These are phyloP conservation scores for Drosophila teissieri DNA, from an alignment of 1,140 invertebrate genomes.

Conservation along the genomic window DNA sequence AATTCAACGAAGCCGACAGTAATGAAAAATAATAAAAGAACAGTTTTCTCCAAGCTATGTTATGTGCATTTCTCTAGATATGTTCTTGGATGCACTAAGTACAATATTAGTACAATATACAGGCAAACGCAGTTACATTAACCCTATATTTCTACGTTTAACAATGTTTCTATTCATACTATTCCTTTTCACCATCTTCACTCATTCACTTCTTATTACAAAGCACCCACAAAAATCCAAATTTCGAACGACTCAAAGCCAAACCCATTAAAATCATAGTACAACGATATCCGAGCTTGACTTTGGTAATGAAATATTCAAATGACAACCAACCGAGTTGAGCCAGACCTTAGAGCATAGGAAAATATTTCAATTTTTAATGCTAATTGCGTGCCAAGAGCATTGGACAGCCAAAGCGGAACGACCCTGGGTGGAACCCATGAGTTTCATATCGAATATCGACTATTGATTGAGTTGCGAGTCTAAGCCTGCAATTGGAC, in stretches of 20 bases:
- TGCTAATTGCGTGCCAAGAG: slow-evolving; percentile 71
- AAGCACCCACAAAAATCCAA: background rate
- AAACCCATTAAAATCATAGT: slow-evolving; percentile 40
- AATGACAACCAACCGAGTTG: slow-evolving; percentile 52
- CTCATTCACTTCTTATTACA: slow-evolving; percentile 4
- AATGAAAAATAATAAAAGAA: background rate
- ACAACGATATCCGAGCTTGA: slow-evolving; percentile 30
- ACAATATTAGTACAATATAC: too few relatives aligned
- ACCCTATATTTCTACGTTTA: too few relatives aligned
- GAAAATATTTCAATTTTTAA: slow-evolving; percentile 58
- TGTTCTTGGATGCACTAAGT: background rate
- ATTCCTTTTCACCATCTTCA: too few relatives aligned
- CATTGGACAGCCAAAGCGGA: slow-evolving; percentile 54
- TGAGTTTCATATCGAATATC: slow-evolving; percentile 29
- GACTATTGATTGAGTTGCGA: slow-evolving; percentile 9
- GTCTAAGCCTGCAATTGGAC: background rate
- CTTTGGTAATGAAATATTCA: slow-evolving; percentile 58
- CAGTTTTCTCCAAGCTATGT: background rate
- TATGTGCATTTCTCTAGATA: slow-evolving; percentile 7
- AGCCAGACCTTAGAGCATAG: slow-evolving; percentile 38
- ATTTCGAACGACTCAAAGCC: slow-evolving; percentile 33
- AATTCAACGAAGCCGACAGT: background rate
- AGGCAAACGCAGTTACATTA: too few relatives aligned
- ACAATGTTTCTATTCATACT: background rate
- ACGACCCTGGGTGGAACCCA: slow-evolving; percentile 51